Evolutionary conservation across 2,888 invertebrate genomes (phyloP).

Genomic region (Lasioglossum zephyrum): DNA sequence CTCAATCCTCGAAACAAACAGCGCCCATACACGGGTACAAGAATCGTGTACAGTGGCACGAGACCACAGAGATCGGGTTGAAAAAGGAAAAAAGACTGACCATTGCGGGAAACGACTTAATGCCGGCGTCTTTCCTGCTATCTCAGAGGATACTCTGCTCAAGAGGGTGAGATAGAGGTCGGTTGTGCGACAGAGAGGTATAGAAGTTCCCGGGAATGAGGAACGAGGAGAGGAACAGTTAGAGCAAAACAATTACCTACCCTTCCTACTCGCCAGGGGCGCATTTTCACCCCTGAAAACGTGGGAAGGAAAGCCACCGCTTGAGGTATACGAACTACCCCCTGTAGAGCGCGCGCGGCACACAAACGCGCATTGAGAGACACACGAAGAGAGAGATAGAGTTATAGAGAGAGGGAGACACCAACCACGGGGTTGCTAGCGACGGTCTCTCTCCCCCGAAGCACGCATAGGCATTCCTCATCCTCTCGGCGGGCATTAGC

Average conservation of each 20-base stretch:
- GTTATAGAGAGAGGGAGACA: too few relatives aligned
- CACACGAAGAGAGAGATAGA: neutral
- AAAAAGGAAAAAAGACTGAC: neutral
- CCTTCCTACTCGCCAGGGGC: conserved; percentile 72
- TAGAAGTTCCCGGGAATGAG: conserved; percentile 48
- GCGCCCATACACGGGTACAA: neutral
- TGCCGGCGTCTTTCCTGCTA: conserved; percentile 55
- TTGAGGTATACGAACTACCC: conserved; percentile 74
- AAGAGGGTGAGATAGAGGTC: conserved; percentile 40
- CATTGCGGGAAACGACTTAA: conserved; percentile 55
- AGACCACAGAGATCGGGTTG: conserved; percentile 4
- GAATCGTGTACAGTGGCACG: neutral
- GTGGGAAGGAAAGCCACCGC: conserved; percentile 73
- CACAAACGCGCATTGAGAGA: neutral
- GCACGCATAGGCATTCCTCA: conserved; percentile 68
- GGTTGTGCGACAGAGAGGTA: neutral
- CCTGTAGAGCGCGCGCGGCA: conserved; percentile 43
- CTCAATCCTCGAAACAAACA: neutral
- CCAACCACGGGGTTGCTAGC: conserved; percentile 11
- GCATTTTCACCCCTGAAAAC: conserved; percentile 77
- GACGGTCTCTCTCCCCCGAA: neutral
- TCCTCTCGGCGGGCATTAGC: conserved; percentile 72
- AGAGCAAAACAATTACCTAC: conserved; percentile 80
- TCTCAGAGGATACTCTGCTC: conserved; percentile 45
- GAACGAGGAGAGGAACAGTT: conserved; percentile 68